phyloP scores from a whole-genome alignment of 2,888 invertebrate genomes.

The Drosophila nr. perissopoda region DNA sequence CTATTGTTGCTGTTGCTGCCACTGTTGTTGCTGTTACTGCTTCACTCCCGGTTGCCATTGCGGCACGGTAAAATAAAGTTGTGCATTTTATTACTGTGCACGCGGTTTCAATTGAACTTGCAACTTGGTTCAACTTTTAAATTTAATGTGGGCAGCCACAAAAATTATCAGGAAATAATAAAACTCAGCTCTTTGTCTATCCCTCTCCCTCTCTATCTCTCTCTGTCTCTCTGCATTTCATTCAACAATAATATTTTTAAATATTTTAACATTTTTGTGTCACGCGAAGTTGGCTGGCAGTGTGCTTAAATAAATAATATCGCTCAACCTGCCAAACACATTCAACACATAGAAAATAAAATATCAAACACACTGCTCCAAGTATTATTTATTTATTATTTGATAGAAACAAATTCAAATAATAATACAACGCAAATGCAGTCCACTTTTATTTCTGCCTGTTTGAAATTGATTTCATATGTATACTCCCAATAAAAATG shows the following conservation, averaged over 20 bases:
- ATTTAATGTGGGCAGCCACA: conserved; percentile 27
- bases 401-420: conserved; percentile 18
- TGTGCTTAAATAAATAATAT: conserved; percentile 54
- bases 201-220: too few relatives aligned
- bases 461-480: not conserved
- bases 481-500: not conserved
- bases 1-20: conserved; percentile 29
- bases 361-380: conserved; percentile 42
- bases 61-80: conserved; percentile 48
- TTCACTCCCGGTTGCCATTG: conserved; percentile 48
- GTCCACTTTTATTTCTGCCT: not conserved
- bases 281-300: conserved; percentile 59
- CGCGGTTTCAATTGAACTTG: conserved; percentile 28
- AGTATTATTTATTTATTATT: conserved; percentile 44
- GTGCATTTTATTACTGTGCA: conserved; percentile 48
- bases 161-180: not conserved
- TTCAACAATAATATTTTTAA: conserved; percentile 27
- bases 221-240: not conserved
- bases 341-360: conserved; percentile 50
- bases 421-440: not conserved
- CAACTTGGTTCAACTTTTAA: conserved; percentile 20
- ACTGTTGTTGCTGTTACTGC: conserved; percentile 8
- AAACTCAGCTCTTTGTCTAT: not conserved
- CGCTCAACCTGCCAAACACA: conserved; percentile 35
- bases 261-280: conserved; percentile 59